phyloP scores from a whole-genome alignment of 2,797 vertebrate species.

The Acanthurus lineatus region DNA sequence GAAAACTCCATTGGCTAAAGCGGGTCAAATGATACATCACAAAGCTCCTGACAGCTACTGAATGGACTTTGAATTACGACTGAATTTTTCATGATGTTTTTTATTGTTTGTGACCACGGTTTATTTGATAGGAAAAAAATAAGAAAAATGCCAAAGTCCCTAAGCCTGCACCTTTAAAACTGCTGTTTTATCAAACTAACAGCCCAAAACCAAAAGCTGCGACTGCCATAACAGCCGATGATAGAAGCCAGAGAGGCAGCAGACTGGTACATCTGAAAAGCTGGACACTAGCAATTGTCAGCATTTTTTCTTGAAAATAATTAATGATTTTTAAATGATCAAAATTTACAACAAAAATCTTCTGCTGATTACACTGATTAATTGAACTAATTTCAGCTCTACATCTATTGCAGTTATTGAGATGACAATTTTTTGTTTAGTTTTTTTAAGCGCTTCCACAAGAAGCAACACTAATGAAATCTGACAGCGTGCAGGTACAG shows the following conservation, averaged over 20 bases:
- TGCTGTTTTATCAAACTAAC: not conserved
- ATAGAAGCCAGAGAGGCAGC: not conserved
- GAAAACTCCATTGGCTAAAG: not conserved
- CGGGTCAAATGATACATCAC: not conserved
- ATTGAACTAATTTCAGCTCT: no score
- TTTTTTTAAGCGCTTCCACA: not conserved
- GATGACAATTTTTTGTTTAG: not conserved
- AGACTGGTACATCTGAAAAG: not conserved
- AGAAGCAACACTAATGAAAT: not conserved
- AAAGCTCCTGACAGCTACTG: not conserved
- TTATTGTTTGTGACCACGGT: not conserved
- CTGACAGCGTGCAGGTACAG: conserved; percentile 8
- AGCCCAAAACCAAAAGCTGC: not conserved
- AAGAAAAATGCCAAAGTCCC: not conserved
- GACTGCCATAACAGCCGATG: not conserved
- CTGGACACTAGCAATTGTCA: not conserved
- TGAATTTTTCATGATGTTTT: not conserved
- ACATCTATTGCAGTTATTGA: no score
- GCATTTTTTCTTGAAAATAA: not conserved
- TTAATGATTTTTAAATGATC: not conserved
- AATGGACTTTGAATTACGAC: not conserved
- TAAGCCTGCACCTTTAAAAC: not conserved
- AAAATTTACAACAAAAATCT: not conserved
- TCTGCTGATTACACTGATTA: no score
- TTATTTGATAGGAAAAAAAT: not conserved